Percentiles rank a stretch among this genome's conserved stretches.
These are phyloP conservation scores for Epinephelus malabaricus DNA, from an alignment of 2,797 vertebrate species.

Conservation along the genomic window DNA sequence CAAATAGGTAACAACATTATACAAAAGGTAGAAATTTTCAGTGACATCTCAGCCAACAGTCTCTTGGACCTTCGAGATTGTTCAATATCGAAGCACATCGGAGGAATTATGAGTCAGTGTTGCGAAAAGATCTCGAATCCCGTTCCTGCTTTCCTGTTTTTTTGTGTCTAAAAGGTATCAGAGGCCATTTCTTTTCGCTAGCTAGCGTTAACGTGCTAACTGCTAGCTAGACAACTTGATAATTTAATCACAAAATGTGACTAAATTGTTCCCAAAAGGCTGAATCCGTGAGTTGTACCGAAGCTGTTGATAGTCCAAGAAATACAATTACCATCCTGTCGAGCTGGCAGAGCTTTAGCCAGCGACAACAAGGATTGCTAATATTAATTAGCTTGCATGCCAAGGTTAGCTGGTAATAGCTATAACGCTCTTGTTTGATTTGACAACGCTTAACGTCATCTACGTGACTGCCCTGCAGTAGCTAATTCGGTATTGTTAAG, in stretches of 20 bases:
- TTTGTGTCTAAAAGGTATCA: slow-evolving; percentile 84
- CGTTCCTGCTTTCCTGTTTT: slow-evolving; percentile 87
- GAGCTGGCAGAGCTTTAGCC: slow-evolving; percentile 63
- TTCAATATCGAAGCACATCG: slow-evolving; percentile 64
- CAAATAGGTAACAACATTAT: slow-evolving; percentile 89
- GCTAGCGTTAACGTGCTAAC: slow-evolving; percentile 73
- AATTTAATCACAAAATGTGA: slow-evolving; percentile 32
- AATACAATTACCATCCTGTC: slow-evolving; percentile 40
- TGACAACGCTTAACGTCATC: slow-evolving; percentile 73
- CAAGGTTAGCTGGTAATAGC: slow-evolving; percentile 75
- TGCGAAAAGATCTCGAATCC: slow-evolving; percentile 82
- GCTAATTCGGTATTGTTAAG: slow-evolving; percentile 43
- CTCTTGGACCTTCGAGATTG: slow-evolving; percentile 49
- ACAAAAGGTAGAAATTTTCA: slow-evolving; percentile 57
- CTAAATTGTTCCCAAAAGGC: slow-evolving; percentile 15
- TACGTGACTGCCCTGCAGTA: slow-evolving; percentile 60
- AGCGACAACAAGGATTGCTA: slow-evolving; percentile 70
- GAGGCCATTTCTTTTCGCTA: slow-evolving; percentile 84
- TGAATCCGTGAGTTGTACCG: slow-evolving; percentile 9
- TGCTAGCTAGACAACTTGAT: slow-evolving; percentile 58
- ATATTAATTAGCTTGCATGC: slow-evolving; percentile 77
- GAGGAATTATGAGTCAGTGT: slow-evolving; percentile 60
- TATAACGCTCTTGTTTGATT: slow-evolving; percentile 71
- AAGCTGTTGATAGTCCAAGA: slow-evolving; percentile 27
- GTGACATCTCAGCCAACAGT: slow-evolving; percentile 69